Evolutionary conservation across 2,888 invertebrate species (phyloP).

Genomic region (Cistogaster globosa): DNA sequence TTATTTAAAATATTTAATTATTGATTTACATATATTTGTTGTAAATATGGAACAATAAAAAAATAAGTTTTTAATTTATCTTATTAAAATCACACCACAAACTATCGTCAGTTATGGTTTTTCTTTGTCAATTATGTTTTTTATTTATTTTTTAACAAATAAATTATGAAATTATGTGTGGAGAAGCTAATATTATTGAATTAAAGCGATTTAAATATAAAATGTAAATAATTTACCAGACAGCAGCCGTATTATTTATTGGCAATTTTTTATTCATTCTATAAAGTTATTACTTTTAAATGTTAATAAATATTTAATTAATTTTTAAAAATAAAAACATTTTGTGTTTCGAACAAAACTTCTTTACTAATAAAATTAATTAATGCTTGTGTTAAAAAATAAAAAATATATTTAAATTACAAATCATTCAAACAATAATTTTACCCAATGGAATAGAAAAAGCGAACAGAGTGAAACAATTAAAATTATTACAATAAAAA

Average conservation of each 20-base stretch:
- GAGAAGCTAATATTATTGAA: slow-evolving; percentile 11
- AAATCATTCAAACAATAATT: no score
- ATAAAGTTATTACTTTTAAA: no score
- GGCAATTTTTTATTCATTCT: not conserved
- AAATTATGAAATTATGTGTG: not conserved
- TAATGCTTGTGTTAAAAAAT: no score
- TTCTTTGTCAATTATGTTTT: not conserved
- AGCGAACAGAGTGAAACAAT: no score
- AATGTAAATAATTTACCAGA: not conserved
- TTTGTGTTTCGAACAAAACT: no score
- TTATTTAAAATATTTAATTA: slow-evolving; percentile 20
- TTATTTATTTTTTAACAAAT: not conserved
- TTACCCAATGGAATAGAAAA: no score
- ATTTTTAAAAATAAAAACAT: not conserved
- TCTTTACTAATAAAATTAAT: no score
- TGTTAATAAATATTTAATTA: not conserved
- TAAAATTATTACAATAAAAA: no score
- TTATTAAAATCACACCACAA: slow-evolving; percentile 33
- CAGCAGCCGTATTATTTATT: not conserved
- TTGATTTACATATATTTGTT: not conserved
- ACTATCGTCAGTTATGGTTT: not conserved
- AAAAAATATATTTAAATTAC: no score
- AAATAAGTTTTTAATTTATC: slow-evolving; percentile 12
- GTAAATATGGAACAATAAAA: not conserved
- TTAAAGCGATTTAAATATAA: slow-evolving; percentile 11